Base-by-base conservation (phyloP, 2,113 vertebrate genomes). In the Neotoma lepida region DNA sequence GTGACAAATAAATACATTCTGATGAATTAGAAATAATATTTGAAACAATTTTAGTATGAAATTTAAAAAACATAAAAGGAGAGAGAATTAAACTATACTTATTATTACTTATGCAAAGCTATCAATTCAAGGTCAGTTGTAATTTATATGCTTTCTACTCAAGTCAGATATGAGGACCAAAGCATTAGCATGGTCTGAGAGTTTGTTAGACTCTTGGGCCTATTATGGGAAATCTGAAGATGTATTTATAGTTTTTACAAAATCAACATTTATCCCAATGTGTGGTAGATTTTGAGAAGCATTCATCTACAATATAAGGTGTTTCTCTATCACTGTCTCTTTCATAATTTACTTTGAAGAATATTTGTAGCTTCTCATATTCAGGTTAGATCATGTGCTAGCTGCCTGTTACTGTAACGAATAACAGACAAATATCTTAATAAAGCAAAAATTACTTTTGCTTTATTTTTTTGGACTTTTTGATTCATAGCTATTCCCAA, bases 81-180 rank as follows among this genome's bases (percentile, higher is more conserved):
- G 8, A 22, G 33, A 39, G 17, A 68, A 30, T 70, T 9, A 13
- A 30, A 4, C 0, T 30, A 70, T 49, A 56, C 9, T 8, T 6
- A 28, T 35, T 74, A 74, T 5, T 3, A 81, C 12, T 39, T 58
- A 56, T 26, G n/a, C 17, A 80, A 12, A 86, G 35, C 63, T 71
- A 84, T 35, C 22, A 54, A 33, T 17, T 81, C 9, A 58, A 41
- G 6, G 4, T 33, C 51, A 49, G 6, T 46, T 70, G 22, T 58
- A 30, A 61, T 90, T n/a, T 61, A 2, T 12, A 51, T 39, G 2
- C 12, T 74, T 84, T 70, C 6, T 28, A n/a, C 20, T 70, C 9
- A 70, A 2, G 6, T 49, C 2, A 64, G 1, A 33, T 46, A 26
- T 41, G 1, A 14, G 46, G n/a, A n/a, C 8, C 1, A 35, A 13